Conservation (phyloP, 1,140 invertebrate species). For the Drosophila ercepeae region DNA sequence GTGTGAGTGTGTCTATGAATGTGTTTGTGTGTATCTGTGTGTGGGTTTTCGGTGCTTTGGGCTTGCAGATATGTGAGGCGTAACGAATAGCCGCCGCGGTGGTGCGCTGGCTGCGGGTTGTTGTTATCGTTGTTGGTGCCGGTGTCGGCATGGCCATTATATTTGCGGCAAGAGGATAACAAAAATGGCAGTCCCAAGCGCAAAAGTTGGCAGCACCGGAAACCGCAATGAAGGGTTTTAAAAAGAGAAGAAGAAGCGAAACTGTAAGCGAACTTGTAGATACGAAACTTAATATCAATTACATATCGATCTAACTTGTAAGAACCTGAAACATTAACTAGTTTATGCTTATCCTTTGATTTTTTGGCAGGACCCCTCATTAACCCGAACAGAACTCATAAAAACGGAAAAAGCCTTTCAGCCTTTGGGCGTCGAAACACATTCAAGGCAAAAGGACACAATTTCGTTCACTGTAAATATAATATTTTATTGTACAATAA, state of each 20-base stretch:
- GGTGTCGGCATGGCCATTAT: conserved; percentile 31
- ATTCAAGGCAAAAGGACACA: conserved; percentile 24
- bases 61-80: conserved; percentile 55
- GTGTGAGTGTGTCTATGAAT: conserved; percentile 9
- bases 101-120: conserved; percentile 26
- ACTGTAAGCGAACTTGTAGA: not conserved
- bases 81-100: conserved; percentile 66
- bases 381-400: conserved; percentile 6
- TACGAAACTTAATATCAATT: not conserved
- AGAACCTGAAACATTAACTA: too few relatives aligned
- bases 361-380: conserved; percentile 4
- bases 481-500: conserved; percentile 81
- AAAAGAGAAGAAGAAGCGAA: not conserved
- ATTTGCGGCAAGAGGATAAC: conserved; percentile 65
- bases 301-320: too few relatives aligned
- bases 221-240: conserved; percentile 16
- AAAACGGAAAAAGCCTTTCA: conserved; percentile 55
- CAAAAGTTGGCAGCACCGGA: conserved; percentile 56
- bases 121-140: conserved; percentile 15
- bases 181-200: conserved; percentile 67
- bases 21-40: conserved; percentile 4
- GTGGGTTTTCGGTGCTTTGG: conserved; percentile 4
- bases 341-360: not conserved
- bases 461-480: conserved; percentile 77
- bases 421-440: conserved; percentile 2